phyloP scores from a whole-genome alignment of 2,113 vertebrate species.

The Struthidea cinerea region DNA sequence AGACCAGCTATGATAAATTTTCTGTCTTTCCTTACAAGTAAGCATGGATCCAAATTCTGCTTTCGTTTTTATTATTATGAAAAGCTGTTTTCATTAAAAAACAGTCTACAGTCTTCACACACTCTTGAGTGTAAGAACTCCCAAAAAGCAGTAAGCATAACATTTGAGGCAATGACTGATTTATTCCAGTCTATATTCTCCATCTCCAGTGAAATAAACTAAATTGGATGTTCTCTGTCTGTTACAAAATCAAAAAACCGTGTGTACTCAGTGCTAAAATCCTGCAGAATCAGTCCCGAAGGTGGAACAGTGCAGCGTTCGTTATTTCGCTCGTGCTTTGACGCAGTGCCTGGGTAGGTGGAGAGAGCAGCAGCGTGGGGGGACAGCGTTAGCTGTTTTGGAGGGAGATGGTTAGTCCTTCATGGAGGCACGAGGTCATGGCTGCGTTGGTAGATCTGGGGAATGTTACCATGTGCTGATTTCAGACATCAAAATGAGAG shows the following conservation, averaged over 20 bases:
- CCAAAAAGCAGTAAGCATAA: background rate
- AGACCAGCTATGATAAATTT: background rate
- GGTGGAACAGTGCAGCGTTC: background rate
- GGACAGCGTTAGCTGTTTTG: background rate
- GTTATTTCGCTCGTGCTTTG: fast-evolving
- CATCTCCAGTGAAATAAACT: background rate
- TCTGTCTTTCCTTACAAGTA: background rate
- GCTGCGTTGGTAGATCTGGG: background rate
- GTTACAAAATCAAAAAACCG: background rate
- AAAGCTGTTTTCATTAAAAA: background rate
- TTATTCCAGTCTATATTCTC: background rate
- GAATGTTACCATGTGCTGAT: background rate
- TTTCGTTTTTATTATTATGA: background rate
- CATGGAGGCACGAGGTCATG: background rate
- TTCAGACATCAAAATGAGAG: background rate
- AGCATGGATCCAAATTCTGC: background rate
- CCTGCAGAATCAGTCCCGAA: background rate
- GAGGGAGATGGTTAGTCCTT: background rate
- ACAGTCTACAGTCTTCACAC: background rate
- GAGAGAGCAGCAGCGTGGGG: too few relatives aligned
- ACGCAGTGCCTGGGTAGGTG: fast-evolving
- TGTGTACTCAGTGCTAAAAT: background rate
- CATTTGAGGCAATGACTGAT: background rate
- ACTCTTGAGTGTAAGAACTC: background rate
- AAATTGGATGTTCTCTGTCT: background rate